These are phyloP conservation scores for Syngnathus acus DNA, from an alignment of 2,797 vertebrate species.

Conservation along the genomic window DNA sequence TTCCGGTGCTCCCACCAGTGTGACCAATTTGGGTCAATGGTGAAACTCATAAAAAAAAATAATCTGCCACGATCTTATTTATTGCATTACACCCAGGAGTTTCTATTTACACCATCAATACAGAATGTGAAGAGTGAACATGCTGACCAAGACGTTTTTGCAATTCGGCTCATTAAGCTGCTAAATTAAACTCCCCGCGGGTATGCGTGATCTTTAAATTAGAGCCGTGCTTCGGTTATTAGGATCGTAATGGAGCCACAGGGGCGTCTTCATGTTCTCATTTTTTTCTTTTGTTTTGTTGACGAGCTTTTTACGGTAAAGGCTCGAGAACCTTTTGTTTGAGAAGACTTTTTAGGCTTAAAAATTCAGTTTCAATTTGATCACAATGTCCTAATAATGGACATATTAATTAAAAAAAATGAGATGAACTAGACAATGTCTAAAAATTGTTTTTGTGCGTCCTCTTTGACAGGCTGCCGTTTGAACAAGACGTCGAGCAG, in stretches of 20 bases:
- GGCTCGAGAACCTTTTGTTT: background rate
- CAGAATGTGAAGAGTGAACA: background rate
- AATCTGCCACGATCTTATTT: background rate
- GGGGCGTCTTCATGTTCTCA: slow-evolving; percentile 10
- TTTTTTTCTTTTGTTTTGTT: slow-evolving; percentile 1
- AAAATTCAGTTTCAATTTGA: background rate
- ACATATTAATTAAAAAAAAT: too few relatives aligned
- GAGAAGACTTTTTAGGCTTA: background rate
- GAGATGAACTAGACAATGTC: too few relatives aligned
- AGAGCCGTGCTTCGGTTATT: slow-evolving; percentile 10
- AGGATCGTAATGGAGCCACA: slow-evolving; percentile 17
- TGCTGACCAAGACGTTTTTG: slow-evolving; percentile 3
- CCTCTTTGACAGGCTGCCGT: slow-evolving; percentile 70
- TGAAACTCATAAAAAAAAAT: background rate
- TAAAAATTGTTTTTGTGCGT: slow-evolving; percentile 22
- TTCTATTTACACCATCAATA: background rate
- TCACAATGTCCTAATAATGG: background rate
- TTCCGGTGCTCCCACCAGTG: too few relatives aligned
- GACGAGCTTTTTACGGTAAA: background rate
- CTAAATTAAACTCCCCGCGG: slow-evolving; percentile 40
- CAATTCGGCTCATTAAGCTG: slow-evolving; percentile 33
- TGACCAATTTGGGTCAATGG: background rate
- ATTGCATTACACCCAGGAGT: background rate
- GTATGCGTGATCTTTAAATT: slow-evolving; percentile 31
- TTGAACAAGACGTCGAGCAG: slow-evolving; percentile 87